Evolutionary conservation across 2,113 vertebrate genomes (phyloP).

Genomic region (Bujurquina vittata): DNA sequence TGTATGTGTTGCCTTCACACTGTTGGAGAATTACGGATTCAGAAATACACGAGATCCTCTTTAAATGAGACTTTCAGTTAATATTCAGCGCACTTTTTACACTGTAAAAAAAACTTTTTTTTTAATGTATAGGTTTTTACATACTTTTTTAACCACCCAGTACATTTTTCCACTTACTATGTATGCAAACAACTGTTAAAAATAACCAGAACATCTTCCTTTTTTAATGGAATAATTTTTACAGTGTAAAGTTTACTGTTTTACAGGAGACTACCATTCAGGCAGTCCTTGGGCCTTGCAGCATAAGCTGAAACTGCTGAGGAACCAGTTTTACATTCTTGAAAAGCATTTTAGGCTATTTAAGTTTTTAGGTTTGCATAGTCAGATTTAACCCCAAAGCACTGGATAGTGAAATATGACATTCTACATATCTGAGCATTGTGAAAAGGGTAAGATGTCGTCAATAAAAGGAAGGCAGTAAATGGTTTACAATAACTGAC

Average conservation of each 20-base stretch:
- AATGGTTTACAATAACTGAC: background rate
- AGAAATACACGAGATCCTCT: background rate
- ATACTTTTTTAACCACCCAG: background rate
- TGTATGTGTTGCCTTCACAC: background rate
- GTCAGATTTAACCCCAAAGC: no score
- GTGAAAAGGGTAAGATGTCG: background rate
- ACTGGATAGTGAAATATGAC: no score
- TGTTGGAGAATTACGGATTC: background rate
- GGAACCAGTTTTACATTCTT: background rate
- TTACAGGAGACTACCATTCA: background rate
- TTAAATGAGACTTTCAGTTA: background rate
- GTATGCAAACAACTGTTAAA: background rate
- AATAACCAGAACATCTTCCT: background rate
- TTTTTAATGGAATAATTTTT: background rate
- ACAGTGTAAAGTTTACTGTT: background rate
- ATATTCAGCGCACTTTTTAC: background rate
- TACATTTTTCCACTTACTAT: background rate
- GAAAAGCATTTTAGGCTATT: background rate
- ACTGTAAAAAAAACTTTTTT: background rate
- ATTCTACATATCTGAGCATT: background rate
- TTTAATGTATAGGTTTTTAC: background rate
- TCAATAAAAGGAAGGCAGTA: background rate
- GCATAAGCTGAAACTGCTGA: background rate
- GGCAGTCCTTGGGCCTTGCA: background rate
- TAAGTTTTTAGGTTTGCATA: background rate